Evolutionary conservation across 2,797 vertebrate species (phyloP).

Genomic region (Bradypodion pumilum): DNA sequence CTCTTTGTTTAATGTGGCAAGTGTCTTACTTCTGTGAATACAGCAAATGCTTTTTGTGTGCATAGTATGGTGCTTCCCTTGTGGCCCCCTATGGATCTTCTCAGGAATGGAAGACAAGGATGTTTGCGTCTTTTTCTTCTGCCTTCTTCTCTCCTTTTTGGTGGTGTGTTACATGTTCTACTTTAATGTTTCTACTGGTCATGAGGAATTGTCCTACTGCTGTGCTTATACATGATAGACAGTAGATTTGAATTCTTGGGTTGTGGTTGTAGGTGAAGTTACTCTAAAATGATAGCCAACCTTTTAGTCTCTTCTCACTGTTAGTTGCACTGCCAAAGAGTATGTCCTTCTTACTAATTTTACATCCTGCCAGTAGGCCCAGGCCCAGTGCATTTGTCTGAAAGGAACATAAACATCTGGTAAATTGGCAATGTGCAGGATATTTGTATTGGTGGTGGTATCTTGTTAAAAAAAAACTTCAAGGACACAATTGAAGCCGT

Average conservation of each 20-base stretch:
- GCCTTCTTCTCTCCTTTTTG: too few species aligned
- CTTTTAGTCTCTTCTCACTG: not conserved
- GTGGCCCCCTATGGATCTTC: not conserved
- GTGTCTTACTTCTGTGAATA: not conserved
- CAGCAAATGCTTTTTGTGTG: not conserved
- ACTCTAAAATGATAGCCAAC: not conserved
- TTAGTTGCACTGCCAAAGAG: not conserved
- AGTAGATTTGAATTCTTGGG: not conserved
- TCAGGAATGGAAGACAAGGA: not conserved
- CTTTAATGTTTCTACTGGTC: not conserved
- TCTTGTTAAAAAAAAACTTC: not conserved
- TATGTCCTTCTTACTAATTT: not conserved
- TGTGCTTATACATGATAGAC: not conserved
- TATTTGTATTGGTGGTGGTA: too few species aligned
- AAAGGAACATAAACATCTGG: not conserved
- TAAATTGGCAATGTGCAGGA: not conserved
- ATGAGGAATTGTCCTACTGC: not conserved
- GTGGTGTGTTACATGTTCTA: not conserved
- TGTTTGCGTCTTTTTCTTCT: not conserved
- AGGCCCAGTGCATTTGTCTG: not conserved
- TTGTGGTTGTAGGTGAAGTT: not conserved
- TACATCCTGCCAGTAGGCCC: not conserved
- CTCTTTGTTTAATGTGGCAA: not conserved
- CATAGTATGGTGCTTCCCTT: not conserved
- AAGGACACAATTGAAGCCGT: too few species aligned